These are phyloP conservation scores for Styela plicata DNA, from an alignment of 23 tunicate genomes.

Conservation along the genomic window DNA sequence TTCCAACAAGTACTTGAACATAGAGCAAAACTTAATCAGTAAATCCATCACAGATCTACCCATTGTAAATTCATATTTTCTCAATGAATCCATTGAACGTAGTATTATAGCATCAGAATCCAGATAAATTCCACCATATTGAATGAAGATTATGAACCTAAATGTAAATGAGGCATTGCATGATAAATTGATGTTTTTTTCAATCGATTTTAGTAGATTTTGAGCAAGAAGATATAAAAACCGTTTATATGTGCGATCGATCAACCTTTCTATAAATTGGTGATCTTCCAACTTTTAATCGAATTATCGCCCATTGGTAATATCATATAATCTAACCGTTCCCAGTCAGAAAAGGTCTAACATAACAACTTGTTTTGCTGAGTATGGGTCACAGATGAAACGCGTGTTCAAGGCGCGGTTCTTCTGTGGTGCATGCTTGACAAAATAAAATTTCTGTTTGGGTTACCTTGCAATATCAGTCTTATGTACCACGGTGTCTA, in stretches of 20 bases:
- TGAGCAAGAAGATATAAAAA: no score
- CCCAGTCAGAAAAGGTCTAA: background rate
- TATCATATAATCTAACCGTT: background rate
- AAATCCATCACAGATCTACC: background rate
- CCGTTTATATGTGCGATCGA: background rate
- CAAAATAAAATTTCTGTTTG: no score
- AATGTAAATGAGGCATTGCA: background rate
- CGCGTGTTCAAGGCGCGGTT: no score
- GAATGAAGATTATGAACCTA: slow-evolving; percentile 6
- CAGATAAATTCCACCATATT: slow-evolving; percentile 32
- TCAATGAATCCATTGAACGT: slow-evolving; percentile 18
- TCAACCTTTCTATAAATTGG: background rate
- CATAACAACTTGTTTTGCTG: no score
- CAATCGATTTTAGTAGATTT: no score
- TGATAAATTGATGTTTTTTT: no score
- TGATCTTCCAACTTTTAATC: background rate
- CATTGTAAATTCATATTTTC: background rate
- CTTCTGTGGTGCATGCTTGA: no score
- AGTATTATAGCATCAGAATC: slow-evolving; percentile 32
- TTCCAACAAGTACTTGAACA: no score
- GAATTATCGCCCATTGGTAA: background rate
- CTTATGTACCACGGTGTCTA: slow-evolving; percentile 19
- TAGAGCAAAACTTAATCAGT: background rate
- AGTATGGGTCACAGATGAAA: no score
- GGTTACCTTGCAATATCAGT: slow-evolving; percentile 32